Conservation (phyloP, 2,797 vertebrate species). For the Scomberomorus guttatus region DNA sequence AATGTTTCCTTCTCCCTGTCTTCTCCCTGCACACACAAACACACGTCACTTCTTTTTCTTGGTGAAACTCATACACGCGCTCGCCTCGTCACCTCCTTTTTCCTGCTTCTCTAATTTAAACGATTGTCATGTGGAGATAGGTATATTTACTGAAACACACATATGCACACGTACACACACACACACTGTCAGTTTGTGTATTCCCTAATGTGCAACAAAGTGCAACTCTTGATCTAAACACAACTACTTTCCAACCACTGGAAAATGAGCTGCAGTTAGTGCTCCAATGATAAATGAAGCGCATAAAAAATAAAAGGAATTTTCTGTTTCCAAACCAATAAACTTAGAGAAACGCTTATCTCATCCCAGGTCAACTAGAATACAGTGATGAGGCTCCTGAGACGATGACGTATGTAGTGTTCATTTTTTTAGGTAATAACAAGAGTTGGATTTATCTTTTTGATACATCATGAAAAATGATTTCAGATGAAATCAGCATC, state of each 20-base stretch:
- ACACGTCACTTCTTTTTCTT: not conserved
- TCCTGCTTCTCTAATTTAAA: slow-evolving; percentile 3
- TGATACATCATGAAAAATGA: not conserved
- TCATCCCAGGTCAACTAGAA: not conserved
- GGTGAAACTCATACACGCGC: not conserved
- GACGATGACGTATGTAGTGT: not conserved
- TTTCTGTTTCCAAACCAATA: not conserved
- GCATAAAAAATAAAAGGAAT: not conserved
- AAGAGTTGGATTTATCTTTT: not conserved
- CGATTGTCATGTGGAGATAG: not conserved
- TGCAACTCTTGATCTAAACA: not conserved
- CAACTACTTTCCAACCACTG: not conserved
- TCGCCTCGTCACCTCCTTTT: slow-evolving; percentile 1
- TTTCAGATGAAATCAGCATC: not conserved
- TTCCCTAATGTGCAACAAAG: not conserved
- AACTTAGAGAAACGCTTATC: not conserved
- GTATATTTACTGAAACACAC: not conserved
- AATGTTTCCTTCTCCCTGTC: slow-evolving; percentile 4
- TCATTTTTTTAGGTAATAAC: not conserved
- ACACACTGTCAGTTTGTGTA: not conserved
- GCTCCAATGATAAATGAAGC: slow-evolving; percentile 21
- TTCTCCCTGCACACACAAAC: not conserved
- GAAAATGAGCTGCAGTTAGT: slow-evolving; percentile 14
- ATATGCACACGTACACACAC: not conserved
- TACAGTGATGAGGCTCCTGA: not conserved